phyloP scores from a whole-genome alignment of 2,888 invertebrate genomes.

The Orthonychiurus folsomi region DNA sequence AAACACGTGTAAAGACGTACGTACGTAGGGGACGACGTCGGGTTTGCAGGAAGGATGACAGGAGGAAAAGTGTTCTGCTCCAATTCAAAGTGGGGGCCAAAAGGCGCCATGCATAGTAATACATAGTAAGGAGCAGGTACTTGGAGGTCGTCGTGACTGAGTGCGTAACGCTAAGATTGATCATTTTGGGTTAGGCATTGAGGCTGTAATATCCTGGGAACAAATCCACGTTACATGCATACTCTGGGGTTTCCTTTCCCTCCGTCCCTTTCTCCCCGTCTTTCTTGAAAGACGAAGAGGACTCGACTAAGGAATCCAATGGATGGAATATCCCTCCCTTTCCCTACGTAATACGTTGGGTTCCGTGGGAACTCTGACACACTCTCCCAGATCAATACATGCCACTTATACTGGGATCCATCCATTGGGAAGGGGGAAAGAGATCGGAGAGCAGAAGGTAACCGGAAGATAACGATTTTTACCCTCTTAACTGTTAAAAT shows the following conservation, averaged over 20 bases:
- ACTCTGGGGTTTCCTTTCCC: no score
- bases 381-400: background rate
- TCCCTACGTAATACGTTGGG: background rate
- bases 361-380: slow-evolving; percentile 1
- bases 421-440: background rate
- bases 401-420: background rate
- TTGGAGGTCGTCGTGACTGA: background rate
- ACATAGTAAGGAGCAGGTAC: background rate
- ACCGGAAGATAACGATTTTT: background rate
- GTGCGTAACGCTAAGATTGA: background rate
- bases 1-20: background rate
- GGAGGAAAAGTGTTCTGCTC: slow-evolving; percentile 1
- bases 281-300: no score
- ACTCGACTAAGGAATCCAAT: no score
- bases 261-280: background rate
- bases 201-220: background rate
- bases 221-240: background rate
- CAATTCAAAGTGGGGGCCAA: background rate
- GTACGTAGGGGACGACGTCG: background rate
- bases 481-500: background rate
- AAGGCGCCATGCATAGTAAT: background rate
- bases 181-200: background rate
- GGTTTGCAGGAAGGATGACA: background rate
- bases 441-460: no score
- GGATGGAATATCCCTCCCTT: background rate